A percentile compares a stretch with the other conserved stretches of the same genome.
These are phyloP conservation scores for Hymenochirus boettgeri DNA, from an alignment of 2,113 vertebrate genomes.

Conservation along the genomic window DNA sequence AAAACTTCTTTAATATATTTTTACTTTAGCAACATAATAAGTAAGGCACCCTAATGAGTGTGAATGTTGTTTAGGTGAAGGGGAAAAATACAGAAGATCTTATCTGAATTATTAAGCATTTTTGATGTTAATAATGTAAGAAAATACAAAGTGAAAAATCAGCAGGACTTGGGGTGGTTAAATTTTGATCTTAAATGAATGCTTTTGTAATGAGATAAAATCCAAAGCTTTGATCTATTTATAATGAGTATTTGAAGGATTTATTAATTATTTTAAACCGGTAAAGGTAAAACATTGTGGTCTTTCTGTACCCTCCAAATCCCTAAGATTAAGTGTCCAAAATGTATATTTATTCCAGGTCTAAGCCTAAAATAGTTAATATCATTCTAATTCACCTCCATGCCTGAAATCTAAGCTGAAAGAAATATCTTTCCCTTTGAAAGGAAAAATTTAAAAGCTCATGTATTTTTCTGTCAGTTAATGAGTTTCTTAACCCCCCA, in stretches of 20 bases:
- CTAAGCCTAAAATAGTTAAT: conserved; percentile 40
- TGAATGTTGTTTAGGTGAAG: conserved; percentile 45
- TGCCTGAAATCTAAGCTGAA: conserved; percentile 44
- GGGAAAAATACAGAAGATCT: conserved; percentile 42
- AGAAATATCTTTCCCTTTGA: conserved; percentile 26
- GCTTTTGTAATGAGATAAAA: conserved; percentile 53
- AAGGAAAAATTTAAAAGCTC: conserved; percentile 6
- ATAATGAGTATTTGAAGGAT: conserved; percentile 57
- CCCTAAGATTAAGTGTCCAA: conserved; percentile 39
- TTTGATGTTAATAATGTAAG: conserved; percentile 58
- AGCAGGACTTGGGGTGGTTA: conserved; percentile 50
- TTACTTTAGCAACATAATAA: conserved; percentile 34
- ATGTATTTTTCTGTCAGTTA: conserved; percentile 45
- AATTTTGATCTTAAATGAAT: conserved; percentile 55
- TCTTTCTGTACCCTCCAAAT: conserved; percentile 38
- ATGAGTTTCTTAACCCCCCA: conserved; percentile 42
- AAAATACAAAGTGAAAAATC: conserved; percentile 52
- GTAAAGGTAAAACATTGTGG: conserved; percentile 41
- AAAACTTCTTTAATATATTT: too few relatives aligned
- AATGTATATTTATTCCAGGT: conserved; percentile 50
- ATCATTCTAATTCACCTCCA: conserved; percentile 30
- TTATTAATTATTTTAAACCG: conserved; percentile 60
- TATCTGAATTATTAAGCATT: conserved; percentile 59
- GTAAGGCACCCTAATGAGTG: conserved; percentile 31
- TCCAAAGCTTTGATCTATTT: conserved; percentile 56